phyloP scores from a whole-genome alignment of 2,888 invertebrate genomes.

The Aporophyla nigra region DNA sequence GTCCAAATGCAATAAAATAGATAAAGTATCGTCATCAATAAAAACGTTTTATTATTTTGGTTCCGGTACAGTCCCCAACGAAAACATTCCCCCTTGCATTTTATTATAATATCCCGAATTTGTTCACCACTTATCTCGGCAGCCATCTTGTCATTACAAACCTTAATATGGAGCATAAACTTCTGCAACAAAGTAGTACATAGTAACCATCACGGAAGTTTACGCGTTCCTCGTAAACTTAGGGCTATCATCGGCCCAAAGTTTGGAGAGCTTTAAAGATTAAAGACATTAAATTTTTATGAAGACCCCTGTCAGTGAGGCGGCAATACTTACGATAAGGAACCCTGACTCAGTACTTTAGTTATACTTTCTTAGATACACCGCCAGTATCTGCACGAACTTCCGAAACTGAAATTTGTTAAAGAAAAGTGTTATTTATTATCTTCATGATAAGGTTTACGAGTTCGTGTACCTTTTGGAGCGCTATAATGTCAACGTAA shows the following conservation, averaged over 20 bases:
- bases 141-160: conserved; percentile 51
- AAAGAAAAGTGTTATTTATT: conserved; percentile 71
- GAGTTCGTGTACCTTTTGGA: conserved; percentile 62
- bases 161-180: conserved; percentile 66
- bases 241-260: conserved; percentile 81
- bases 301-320: conserved; percentile 83
- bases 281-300: conserved; percentile 87
- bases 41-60: conserved; percentile 43
- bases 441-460: conserved; percentile 66
- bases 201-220: conserved; percentile 73
- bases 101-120: conserved; percentile 42
- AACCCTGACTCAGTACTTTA: conserved; percentile 75
- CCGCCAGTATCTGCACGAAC: conserved; percentile 67
- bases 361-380: conserved; percentile 71
- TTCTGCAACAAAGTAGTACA: conserved; percentile 74
- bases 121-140: conserved; percentile 44
- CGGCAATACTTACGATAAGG: conserved; percentile 79
- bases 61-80: conserved; percentile 25
- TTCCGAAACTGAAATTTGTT: conserved; percentile 70
- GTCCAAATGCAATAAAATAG: conserved; percentile 32
- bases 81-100: conserved; percentile 24
- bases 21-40: conserved; percentile 35
- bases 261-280: conserved; percentile 85
- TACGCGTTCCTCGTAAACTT: conserved; percentile 82
- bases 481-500: conserved; percentile 56